Base-by-base conservation (phyloP, 2,888 invertebrate species). In the Scelioninae gen. 1 region DNA sequence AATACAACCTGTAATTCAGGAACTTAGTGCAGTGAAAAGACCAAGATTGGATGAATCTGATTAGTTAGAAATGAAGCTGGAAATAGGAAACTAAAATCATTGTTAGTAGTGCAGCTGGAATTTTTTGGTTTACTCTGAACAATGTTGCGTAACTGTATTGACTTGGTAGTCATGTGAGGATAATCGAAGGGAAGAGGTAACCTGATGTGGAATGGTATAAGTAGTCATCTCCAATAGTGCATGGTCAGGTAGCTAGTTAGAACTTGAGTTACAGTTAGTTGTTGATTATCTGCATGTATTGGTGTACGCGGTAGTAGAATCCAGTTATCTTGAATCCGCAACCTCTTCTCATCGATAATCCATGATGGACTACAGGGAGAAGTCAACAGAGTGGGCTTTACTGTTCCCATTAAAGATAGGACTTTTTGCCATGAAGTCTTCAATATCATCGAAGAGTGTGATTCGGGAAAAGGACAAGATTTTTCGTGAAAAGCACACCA, bases 311-410 rank as follows among this genome's bases (percentile, higher is more conserved):
- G 13, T 75, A 65, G 47, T 16, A 15, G 29, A 51, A 43, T 40
- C 15, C 49, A 29, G 9, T 2, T 32, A 5, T 63, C 40, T 10
- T 43, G 6, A 2, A 23, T 29, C 34, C 45, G 6, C 3, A 31
- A 76, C 49, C 49, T 56, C 51, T 63, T 11, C 56, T 72, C 65
- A 68, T 45, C 15, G 40, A 75, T 69, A n/a, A 75, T 63, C 47
- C 7, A 82, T 45, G 66, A 91, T 92, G 91, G 89, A 92, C 77
- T 85, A 93, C 90, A 92, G 94, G 91, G 90, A 93, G 91, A 90
- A 93, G 92, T 87, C 93, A 89, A 93, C 93, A 8, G 94, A 94
- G 85, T 94, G 93, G 92, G 95, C 95, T 7, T 92, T 95, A 58
- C 88, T 94, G 16, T 94, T 94, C 86, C 94, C 94, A 0, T 85